Base-by-base conservation (phyloP, 2,113 vertebrate genomes). In the Stigmatopora argus region DNA sequence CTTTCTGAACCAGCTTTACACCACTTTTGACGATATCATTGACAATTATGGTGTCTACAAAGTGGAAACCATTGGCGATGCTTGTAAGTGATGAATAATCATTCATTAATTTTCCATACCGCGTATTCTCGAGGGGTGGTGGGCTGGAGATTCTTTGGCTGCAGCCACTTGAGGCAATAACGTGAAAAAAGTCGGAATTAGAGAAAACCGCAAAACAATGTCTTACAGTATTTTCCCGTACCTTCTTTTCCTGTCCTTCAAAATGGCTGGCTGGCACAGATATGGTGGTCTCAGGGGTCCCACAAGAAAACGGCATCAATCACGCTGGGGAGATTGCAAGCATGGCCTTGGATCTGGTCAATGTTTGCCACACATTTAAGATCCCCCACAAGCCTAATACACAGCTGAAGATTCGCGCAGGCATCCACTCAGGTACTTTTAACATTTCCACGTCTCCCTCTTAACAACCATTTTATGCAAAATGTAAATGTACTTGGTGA, bases 21-120 rank as follows among this genome's bases (percentile, higher is more conserved):
- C 91, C 59, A 88, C 83, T n/a, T 92, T 92, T 26, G 91, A 92
- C 64, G 89, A 91, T 74, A 92, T 92, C 21, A 92, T 91, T 69
- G 91, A 91, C 79, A 92, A 87, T 77, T 90, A 92, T 4, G 90
- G 92, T 1, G 89, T 92, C 53, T 92, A 92, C 81, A 92, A 92
- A 82, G 91, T 92, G 68, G 90, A 90, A 71, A 93, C 91, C 9
- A 91, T 92, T 26, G 92, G 92, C 5, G 91, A 93, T 74, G 90
- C 90, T 23, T 92, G 90, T 92, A 63, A 83, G 90, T 88, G 5
- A 56, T 19, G 41, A 23, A 44, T 44, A n/a, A 62, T 31, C 12
- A 10, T 41, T 31, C 26, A n/a, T n/a, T n/a, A n/a, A n/a, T n/a
- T n/a, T n/a, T n/a, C n/a, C n/a, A 31, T 31, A 31, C 26, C 26